Base-by-base conservation (phyloP, 2,113 vertebrate genomes). In the Stomatorhinus ivindoensis region DNA sequence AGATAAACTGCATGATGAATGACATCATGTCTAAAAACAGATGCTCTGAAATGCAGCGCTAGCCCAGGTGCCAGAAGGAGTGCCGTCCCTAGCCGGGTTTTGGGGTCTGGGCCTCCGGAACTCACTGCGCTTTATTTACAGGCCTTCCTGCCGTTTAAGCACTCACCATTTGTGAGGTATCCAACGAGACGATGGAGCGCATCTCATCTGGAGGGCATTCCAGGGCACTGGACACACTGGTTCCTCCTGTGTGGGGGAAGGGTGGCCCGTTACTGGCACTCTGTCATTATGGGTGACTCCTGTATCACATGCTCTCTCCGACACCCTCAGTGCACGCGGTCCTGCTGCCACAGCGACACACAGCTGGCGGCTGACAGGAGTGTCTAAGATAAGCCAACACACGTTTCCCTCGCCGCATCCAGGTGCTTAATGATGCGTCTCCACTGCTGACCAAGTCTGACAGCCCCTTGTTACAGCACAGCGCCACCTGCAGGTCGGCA, bases 121-220 rank as follows among this genome's bases (percentile, higher is more conserved):
- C 58, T 42, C 39, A 19, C 35, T 24, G 31, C 0, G 31, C 73
- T 44, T 48, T 3, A 35, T 42, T 65, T 83, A 42, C 15, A 44
- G 13, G 46, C 5, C 53, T 11, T 65, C 46, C 55, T 24, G 87
- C 88, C 61, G 90, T 42, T 84, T 89, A 91, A 89, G 42, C 89
- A 94, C 92, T 50, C 95, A 99, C 98, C 98, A 99, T 99, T 95
- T 99, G 98, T 92, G 98, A 99, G 69, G 98, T 99, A 91, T 99
- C 98, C 95, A 99, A 93, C 15, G 98, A 99, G 86, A 98, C 93
- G 91, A 99, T 98, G 91, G 95, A 97, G 94, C 98, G 97, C 89
- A 94, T 97, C 92, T 99, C 98, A 94, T 99, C 97, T 88, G 92
- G 94, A 88, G 98, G 98, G 94, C 98, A 99, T 94, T 97, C 97